Percentiles rank a stretch among this genome's conserved stretches.
These are phyloP conservation scores for Sinhomidia bicolor DNA, from an alignment of 2,888 invertebrate species.

Conservation along the genomic window DNA sequence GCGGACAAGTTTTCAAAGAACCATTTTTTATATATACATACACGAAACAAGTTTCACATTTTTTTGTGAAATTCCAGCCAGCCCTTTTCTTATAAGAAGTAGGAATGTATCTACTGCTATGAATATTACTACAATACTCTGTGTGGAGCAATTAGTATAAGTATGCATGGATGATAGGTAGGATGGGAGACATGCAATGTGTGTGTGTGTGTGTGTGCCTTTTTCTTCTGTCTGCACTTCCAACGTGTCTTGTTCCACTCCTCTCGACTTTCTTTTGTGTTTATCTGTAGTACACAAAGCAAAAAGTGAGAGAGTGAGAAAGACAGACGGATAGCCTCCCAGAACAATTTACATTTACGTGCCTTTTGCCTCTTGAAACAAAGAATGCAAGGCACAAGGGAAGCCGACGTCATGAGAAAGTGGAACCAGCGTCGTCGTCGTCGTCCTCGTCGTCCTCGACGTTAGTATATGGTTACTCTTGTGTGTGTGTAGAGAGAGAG, in stretches of 20 bases:
- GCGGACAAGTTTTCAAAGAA: background rate
- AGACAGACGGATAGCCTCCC: slow-evolving; percentile 17
- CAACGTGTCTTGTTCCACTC: background rate
- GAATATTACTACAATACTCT: background rate
- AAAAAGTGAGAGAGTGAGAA: background rate
- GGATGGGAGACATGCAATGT: background rate
- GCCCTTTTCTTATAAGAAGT: background rate
- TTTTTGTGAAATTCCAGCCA: background rate
- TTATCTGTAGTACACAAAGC: too few species aligned
- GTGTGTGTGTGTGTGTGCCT: background rate
- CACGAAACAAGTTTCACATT: background rate
- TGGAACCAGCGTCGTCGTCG: slow-evolving; percentile 5
- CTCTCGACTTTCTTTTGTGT: too few species aligned
- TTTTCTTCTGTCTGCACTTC: slow-evolving; percentile 4
- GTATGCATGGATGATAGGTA: background rate
- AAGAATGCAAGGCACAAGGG: slow-evolving; percentile 1
- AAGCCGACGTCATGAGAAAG: slow-evolving; percentile 19
- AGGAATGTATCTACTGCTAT: background rate
- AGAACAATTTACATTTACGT: slow-evolving; percentile 42
- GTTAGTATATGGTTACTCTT: too few species aligned
- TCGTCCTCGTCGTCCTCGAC: too few species aligned
- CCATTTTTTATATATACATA: background rate
- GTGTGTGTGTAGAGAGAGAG: too few species aligned
- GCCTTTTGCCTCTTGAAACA: slow-evolving; percentile 38
- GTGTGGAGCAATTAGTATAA: slow-evolving; percentile 17